Percentiles rank a stretch among this genome's conserved stretches.
phyloP scores from a whole-genome alignment of 2,888 invertebrate species.

The Drosophila nigritarsus region DNA sequence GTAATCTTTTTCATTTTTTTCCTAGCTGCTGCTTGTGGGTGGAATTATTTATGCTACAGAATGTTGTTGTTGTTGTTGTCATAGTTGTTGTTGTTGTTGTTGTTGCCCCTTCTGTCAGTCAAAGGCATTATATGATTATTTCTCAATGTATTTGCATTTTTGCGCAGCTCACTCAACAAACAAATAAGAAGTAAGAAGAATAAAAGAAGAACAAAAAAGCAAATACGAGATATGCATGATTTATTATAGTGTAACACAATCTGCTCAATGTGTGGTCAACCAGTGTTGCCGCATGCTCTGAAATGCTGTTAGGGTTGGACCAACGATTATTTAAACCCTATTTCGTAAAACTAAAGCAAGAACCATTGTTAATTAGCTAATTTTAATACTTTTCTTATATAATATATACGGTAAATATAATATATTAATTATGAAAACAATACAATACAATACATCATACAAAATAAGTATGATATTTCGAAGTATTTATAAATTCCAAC shows the following conservation, averaged over 20 bases:
- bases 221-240: conserved; percentile 45
- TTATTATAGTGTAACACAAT: conserved; percentile 41
- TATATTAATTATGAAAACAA: not conserved
- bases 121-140: conserved; percentile 72
- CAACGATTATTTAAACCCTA: not conserved
- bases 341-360: not conserved
- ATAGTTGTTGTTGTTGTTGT: conserved; percentile 31
- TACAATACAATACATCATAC: too few species aligned
- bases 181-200: conserved; percentile 17
- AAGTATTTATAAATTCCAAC: not conserved
- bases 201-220: not conserved
- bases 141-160: conserved; percentile 75
- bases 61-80: conserved; percentile 38
- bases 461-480: not conserved
- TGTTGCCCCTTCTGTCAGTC: conserved; percentile 33
- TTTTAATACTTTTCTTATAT: not conserved
- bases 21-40: conserved; percentile 76
- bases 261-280: conserved; percentile 16
- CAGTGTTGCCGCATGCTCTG: not conserved
- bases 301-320: not conserved
- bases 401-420: not conserved
- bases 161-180: conserved; percentile 19
- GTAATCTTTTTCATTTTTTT: conserved; percentile 67
- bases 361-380: not conserved
- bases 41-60: conserved; percentile 82